Evolutionary conservation across 2,113 vertebrate species (phyloP).

Genomic region (Cottus gobio): DNA sequence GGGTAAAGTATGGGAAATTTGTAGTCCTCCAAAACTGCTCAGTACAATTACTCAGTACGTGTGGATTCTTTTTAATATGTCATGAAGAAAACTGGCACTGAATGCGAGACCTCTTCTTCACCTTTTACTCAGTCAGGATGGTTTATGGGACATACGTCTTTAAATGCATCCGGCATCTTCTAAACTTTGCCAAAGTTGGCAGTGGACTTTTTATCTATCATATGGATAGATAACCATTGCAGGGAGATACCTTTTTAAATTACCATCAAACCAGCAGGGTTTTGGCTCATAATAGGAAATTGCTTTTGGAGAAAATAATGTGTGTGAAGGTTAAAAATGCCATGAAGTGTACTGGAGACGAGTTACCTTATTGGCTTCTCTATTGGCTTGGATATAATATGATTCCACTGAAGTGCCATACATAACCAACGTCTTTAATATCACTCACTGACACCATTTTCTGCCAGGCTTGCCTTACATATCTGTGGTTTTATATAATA

Average conservation of each 20-base stretch:
- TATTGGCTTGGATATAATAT: slow-evolving; percentile 51
- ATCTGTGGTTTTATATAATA: slow-evolving; percentile 46
- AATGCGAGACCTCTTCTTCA: slow-evolving; percentile 20
- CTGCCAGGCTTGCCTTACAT: slow-evolving; percentile 58
- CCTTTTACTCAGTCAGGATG: slow-evolving; percentile 28
- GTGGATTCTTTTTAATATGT: slow-evolving; percentile 53
- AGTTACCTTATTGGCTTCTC: slow-evolving; percentile 39
- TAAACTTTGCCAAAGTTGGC: slow-evolving; percentile 30
- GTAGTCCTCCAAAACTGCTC: slow-evolving; percentile 39
- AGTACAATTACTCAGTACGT: slow-evolving; percentile 43
- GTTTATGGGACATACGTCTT: slow-evolving; percentile 32
- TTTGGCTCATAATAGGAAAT: slow-evolving; percentile 37
- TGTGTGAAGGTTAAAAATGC: slow-evolving; percentile 55
- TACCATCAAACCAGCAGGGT: slow-evolving; percentile 33
- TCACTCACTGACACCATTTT: slow-evolving; percentile 49
- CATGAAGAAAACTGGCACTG: slow-evolving; percentile 36
- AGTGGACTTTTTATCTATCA: neutral
- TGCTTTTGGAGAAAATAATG: slow-evolving; percentile 43
- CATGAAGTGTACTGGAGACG: slow-evolving; percentile 45
- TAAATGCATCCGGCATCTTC: slow-evolving; percentile 16
- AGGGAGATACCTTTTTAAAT: slow-evolving; percentile 37
- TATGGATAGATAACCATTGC: neutral
- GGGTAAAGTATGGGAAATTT: slow-evolving; percentile 60
- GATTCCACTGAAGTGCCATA: slow-evolving; percentile 62
- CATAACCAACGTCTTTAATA: slow-evolving; percentile 49